phyloP scores from a whole-genome alignment of 2,888 invertebrate genomes.

The Erannis defoliaria region DNA sequence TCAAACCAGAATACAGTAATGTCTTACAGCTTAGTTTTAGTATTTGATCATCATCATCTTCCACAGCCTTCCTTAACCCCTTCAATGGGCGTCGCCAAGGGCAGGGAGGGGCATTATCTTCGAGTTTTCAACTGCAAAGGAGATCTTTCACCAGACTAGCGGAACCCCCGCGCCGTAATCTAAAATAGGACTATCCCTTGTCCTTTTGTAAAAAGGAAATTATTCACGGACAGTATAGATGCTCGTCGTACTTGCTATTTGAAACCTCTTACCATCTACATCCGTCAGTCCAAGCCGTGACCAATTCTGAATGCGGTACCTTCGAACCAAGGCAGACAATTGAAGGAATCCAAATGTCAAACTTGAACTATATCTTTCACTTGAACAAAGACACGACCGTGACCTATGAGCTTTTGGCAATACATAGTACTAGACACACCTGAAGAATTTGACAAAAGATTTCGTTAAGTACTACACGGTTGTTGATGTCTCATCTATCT shows the following conservation, averaged over 20 bases:
- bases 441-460: constrained; percentile 19
- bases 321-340: constrained; percentile 32
- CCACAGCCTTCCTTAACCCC: too few relatives aligned
- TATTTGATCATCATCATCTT: too few relatives aligned
- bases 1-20: too few relatives aligned
- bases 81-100: too few relatives aligned
- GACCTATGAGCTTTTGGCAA: constrained; percentile 37
- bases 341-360: constrained; percentile 41
- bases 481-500: not conserved
- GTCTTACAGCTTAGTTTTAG: too few relatives aligned
- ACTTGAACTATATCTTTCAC: constrained; percentile 41
- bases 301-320: constrained; percentile 36
- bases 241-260: constrained; percentile 7
- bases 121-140: too few relatives aligned
- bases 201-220: not conserved
- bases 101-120: too few relatives aligned
- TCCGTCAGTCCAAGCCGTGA: constrained; percentile 29
- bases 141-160: too few relatives aligned
- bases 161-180: too few relatives aligned
- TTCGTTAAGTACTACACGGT: constrained; percentile 13
- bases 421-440: constrained; percentile 5
- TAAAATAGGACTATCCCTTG: not conserved
- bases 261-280: constrained; percentile 8
- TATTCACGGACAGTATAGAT: not conserved
- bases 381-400: constrained; percentile 38